These are phyloP conservation scores for Andinoacara biseriatus DNA, from an alignment of 2,113 vertebrate genomes.

Conservation along the genomic window DNA sequence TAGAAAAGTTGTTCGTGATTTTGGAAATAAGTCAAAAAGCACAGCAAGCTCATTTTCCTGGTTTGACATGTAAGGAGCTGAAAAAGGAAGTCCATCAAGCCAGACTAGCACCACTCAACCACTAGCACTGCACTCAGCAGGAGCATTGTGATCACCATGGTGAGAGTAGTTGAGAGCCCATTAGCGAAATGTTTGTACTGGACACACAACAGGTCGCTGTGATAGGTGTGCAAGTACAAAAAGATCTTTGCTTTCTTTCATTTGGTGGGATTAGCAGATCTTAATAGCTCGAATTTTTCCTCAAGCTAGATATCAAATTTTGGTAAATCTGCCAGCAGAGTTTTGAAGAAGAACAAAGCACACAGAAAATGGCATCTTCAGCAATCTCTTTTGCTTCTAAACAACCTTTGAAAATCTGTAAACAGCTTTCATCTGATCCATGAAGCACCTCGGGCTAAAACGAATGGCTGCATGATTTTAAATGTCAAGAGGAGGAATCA, in stretches of 20 bases:
- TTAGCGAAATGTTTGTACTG: slow-evolving; percentile 52
- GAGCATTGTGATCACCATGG: slow-evolving; percentile 53
- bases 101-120: background rate
- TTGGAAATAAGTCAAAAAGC: background rate
- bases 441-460: slow-evolving; percentile 21
- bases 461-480: slow-evolving; percentile 44
- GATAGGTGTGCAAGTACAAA: slow-evolving; percentile 17
- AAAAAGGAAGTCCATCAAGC: slow-evolving; percentile 23
- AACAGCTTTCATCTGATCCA: slow-evolving; percentile 43
- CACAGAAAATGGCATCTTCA: background rate
- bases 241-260: background rate
- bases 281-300: slow-evolving; percentile 55
- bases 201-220: slow-evolving; percentile 32
- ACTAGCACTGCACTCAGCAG: slow-evolving; percentile 33
- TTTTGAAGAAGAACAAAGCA: slow-evolving; percentile 23
- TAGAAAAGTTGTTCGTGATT: background rate
- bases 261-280: slow-evolving; percentile 28
- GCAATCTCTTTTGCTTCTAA: slow-evolving; percentile 26
- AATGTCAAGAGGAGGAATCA: slow-evolving; percentile 54
- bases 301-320: slow-evolving; percentile 23
- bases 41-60: background rate
- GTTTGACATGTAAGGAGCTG: slow-evolving; percentile 15
- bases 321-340: background rate
- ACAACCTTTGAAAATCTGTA: slow-evolving; percentile 29
- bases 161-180: slow-evolving; percentile 44